Base-by-base conservation (phyloP, 2,797 vertebrate species). In the Siniperca undulata region DNA sequence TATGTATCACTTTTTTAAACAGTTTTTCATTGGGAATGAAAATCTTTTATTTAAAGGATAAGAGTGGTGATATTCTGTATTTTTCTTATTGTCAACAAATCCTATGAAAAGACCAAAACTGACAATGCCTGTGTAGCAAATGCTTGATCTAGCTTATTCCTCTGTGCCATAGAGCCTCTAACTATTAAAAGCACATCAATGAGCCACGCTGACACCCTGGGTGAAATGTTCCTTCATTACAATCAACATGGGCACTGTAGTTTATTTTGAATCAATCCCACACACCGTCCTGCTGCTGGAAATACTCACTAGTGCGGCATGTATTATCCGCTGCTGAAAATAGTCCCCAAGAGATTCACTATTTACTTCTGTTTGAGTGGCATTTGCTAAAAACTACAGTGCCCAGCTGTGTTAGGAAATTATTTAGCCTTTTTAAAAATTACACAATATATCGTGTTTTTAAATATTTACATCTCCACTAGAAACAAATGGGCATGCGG, bases 51-150 rank as follows among this genome's bases (percentile, higher is more conserved):
- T 74, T n/a, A 24, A 36, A 61, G 5, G 12, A 60, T 48, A 61
- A 65, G 14, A 17, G 34, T 48, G 6, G 2, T 10, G 11, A 58
- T 58, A 27, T 42, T 38, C n/a, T 11, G 5, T 8, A 20, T 61
- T 69, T 80, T 46, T 71, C n/a, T 40, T 20, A 22, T 4, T 74
- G 36, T 65, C 52, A 73, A 42, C 17, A 55, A 56, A 74, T 65
- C 46, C 7, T 10, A 5, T 71, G 13, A 74, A 70, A 67, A 74
- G 34, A 71, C 34, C 20, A 64, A 66, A 68, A 50, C 19, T 30
- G 46, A 50, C 38, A 11, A 22, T 52, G 3, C 14, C 16, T 17
- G 19, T 50, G 65, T 3, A 52, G 50, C 40, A 68, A 69, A 64
- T 13, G 36, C 20, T 58, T 38, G 3, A n/a, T 62, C 6, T 2